Conservation (phyloP, 2,113 vertebrate genomes). For the Aphelocoma coerulescens region DNA sequence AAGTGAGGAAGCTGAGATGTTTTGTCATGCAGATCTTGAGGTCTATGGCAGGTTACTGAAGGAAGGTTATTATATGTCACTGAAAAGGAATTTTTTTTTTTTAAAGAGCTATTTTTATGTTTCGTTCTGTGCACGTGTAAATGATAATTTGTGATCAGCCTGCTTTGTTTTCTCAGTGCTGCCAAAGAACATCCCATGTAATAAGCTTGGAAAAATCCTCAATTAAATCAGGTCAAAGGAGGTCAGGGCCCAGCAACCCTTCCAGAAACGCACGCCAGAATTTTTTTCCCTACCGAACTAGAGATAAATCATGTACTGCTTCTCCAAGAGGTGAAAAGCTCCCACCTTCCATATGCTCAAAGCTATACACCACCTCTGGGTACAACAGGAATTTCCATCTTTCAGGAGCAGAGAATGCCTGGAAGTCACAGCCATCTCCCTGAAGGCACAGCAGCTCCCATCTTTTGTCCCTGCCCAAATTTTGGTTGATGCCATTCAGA, state of each 20-base stretch:
- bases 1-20: neutral
- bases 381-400: neutral
- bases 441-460: neutral
- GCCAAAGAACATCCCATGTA: constrained; percentile 16
- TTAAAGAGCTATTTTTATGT: neutral
- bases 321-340: neutral
- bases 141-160: neutral
- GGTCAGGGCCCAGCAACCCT: constrained; percentile 1
- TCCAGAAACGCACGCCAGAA: neutral
- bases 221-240: constrained; percentile 9
- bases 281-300: fast-evolving
- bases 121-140: neutral
- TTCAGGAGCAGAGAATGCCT: neutral
- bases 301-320: neutral
- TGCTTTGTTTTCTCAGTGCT: neutral
- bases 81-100: neutral
- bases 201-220: constrained; percentile 29
- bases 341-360: neutral
- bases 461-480: neutral
- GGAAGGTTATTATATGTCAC: constrained; percentile 3
- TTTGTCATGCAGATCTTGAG: neutral
- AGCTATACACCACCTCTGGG: neutral
- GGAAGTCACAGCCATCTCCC: neutral
- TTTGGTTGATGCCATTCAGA: neutral
- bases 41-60: neutral